Evolutionary conservation across 2,888 invertebrate species (phyloP), one percentile per base, ranked within the genome.

Genomic region (Malthinus seriepunctatus): DNA sequence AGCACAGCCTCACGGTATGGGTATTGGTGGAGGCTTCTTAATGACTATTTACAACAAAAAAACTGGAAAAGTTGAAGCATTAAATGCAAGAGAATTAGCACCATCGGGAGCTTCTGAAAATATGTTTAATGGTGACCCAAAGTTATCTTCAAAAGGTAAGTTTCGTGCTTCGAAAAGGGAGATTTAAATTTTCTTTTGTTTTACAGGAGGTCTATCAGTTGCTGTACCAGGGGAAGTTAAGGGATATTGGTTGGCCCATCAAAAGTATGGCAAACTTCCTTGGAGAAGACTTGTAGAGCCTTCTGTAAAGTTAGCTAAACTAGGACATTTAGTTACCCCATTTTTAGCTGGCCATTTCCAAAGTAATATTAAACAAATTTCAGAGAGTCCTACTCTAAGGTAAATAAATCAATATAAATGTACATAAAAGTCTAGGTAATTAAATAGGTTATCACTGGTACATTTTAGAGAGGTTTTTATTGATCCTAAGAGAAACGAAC

Each of bases 201-300:
- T 12, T 56, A 74, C 76, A 80, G 89, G 88, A 64, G 89, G 88
- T 0, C 77, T 88, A 66, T 84, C 94, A 0, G 84, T 91, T 9
- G 97, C 89, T 9, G 89, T 97, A n/a, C 96, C 97, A 0, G 95
- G 95, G 7, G 96, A 96, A 78, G 76, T 97, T n/a, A 80, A 84
- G 54, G 97, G 97, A 1, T 93, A 93, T 76, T 89, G 89, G 84
- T 86, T 82, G 56, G 86, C 93, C 32, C 86, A 93, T 78, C 78
- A 85, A 64, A 80, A 78, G 64, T 93, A 88, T 73, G 94, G 95
- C 1, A 83, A 82, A 60, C 79, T 95, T 47, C 83, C 86, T 0
- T 97, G 97, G 97, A 77, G 77, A 39, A 85, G 87, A 0, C 80
- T 97, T 14, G 87, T 97, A 60, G 78, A 84, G 63, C 95, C 95